Conservation (phyloP, 53 echinoderm and acorn worm species). For the Stichopus horrens region DNA sequence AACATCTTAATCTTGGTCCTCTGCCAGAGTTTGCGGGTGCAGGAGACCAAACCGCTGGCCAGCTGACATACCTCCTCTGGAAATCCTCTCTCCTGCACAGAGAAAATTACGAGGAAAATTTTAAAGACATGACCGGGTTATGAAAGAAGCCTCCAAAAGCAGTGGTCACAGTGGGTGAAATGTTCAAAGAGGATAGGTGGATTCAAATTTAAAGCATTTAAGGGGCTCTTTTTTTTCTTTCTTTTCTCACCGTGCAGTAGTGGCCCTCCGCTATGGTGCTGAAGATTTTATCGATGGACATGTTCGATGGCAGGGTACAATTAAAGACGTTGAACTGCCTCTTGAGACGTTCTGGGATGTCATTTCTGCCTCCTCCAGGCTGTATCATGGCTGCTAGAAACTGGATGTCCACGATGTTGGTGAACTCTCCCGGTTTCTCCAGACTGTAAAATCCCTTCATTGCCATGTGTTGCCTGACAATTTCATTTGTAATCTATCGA, state of each 20-base stretch:
- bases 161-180: too few species aligned
- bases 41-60: conserved; percentile 78
- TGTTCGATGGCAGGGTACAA: conserved; percentile 91
- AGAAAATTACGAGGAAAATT: neutral
- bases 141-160: too few species aligned
- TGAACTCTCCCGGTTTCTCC: conserved; percentile 98
- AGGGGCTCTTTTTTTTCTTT: too few species aligned
- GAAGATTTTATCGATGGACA: conserved; percentile 99
- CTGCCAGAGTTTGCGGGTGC: conserved; percentile 91
- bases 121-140: neutral
- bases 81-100: conserved; percentile 83
- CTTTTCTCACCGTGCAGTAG: conserved; percentile 75
- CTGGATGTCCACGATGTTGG: conserved; percentile 99
- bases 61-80: conserved; percentile 79
- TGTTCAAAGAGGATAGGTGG: too few species aligned
- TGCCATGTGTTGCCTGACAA: conserved; percentile 95
- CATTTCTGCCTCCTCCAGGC: conserved; percentile 97
- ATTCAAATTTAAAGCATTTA: too few species aligned
- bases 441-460: conserved; percentile 93
- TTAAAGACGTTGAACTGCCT: conserved; percentile 97
- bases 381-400: conserved; percentile 99
- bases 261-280: conserved; percentile 81
- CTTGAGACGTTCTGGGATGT: conserved; percentile 98
- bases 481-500: conserved; percentile 54
- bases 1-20: conserved; percentile 96